A percentile compares a stretch with the other conserved stretches of the same genome.
Evolutionary conservation across 2,797 vertebrate genomes (phyloP).

Genomic region (Poeciliopsis paucimaculata): DNA sequence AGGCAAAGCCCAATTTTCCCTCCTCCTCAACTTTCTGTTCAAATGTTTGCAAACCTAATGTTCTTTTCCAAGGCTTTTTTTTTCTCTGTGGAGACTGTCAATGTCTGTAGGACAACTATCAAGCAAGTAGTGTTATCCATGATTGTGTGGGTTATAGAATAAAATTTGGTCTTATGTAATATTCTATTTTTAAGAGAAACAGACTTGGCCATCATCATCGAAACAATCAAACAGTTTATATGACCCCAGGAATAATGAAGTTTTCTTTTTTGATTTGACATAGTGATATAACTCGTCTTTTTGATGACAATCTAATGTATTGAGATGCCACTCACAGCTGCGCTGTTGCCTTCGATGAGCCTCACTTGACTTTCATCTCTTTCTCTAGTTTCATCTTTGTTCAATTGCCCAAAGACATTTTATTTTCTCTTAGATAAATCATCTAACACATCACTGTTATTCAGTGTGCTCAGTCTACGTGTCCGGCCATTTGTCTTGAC

Average conservation of each 20-base stretch:
- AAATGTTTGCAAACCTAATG: neutral
- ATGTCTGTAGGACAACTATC: neutral
- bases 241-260: neutral
- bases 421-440: slow-evolving; percentile 6
- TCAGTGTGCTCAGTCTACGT: slow-evolving; percentile 18
- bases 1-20: neutral
- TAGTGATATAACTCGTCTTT: neutral
- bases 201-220: neutral
- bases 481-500: slow-evolving; percentile 20
- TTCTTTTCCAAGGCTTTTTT: neutral
- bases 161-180: neutral
- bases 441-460: slow-evolving; percentile 21
- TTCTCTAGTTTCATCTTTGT: slow-evolving; percentile 8
- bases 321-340: slow-evolving; percentile 4
- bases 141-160: neutral
- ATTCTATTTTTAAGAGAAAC: neutral
- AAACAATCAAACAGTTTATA: neutral
- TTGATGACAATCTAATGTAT: neutral
- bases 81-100: neutral
- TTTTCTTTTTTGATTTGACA: neutral
- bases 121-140: neutral
- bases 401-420: neutral
- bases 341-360: slow-evolving; percentile 2
- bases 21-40: neutral
- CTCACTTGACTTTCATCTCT: slow-evolving; percentile 4